Base-by-base conservation (phyloP, 2,888 invertebrate genomes). In the Tinea semifulvella region DNA sequence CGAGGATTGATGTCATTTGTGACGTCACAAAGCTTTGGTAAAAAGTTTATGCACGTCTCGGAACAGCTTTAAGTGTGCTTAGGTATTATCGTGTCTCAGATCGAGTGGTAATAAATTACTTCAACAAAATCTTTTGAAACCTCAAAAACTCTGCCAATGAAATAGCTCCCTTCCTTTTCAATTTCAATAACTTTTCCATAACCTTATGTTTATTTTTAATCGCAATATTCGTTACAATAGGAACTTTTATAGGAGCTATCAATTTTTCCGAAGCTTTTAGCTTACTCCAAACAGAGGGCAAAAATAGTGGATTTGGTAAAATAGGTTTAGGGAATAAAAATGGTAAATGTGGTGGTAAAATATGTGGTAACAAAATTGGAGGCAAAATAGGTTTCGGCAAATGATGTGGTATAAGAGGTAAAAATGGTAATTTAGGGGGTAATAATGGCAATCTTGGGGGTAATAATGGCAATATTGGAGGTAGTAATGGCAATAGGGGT, bases 121-220 rank as follows among this genome's bases (percentile, higher is more conserved):
- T 50, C 3, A 58, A 42, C 10, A 69, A 49, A 10, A 72, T 43
- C 46, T 60, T 68, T 46, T 58, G 67, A 49, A 70, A 65, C 31
- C 56, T 56, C 13, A 59, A 22, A 53, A 58, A 68, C 45, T 72
- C 66, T 1, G 56, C 48, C 1, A 58, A 52, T 0, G 67, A 62
- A 39, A 75, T 45, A 0, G 61, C 56, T 0, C 74, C 70, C 43
- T 53, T 58, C 11, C 47, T 60, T 45, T 57, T 68, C 26, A 75
- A 51, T 8, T 66, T 55, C 5, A 57, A 11, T 2, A 76, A 56
- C 45, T 60, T 68, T 28, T 57, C 51, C 28, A 61, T 44, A 28
- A 66, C 50, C 51, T 54, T 8, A 49, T 50, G 26, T 56, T 60
- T 38, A 40, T 49, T 19, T 42, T 42, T 4, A 48, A 35, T 6